Evolutionary conservation across 2,888 invertebrate species (phyloP), one percentile per base, ranked within the genome.

Genomic region (Ormyrus thymus): DNA sequence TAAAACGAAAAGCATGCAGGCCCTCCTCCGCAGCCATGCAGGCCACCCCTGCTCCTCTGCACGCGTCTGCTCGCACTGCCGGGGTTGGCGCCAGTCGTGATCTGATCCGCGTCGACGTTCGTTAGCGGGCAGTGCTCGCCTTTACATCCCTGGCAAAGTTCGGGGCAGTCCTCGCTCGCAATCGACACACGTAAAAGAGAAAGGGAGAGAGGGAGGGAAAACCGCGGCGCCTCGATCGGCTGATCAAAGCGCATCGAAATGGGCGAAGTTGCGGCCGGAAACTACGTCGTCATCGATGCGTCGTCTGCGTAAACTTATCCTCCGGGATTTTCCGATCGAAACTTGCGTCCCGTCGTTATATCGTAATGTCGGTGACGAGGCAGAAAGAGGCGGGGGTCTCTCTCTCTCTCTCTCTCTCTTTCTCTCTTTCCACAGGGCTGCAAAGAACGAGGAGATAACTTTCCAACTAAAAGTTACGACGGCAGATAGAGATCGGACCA

Each of bases 401-500:
- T 11, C n/a, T n/a, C 11, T 43, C 48, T 15, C 48, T n/a, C 10
- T 15, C 13, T 9, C 66, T 48, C 46, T 46, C 61, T 15, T 29
- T 43, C 58, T 56, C 43, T 58, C 70, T 15, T 61, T 45, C 75
- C 29, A 50, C 55, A 56, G 62, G 15, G 48, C 43, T 78, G 80
- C 56, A 75, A 80, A 78, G 77, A 76, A 75, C 73, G 50, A 53
- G 29, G 65, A 75, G 73, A 74, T 78, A 80, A 81, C 76, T 81
- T 81, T 78, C 69, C 76, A 81, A 81, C 81, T 78, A 76, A 78
- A 81, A 81, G 81, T 81, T 78, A 78, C 72, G 76, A 55, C 51
- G 66, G 29, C 11, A 59, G 77, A 80, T 70, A 76, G 76, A 77
- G 73, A 80, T 80, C 76, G 69, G 73, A 64, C 62, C 50, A 53